Evolutionary conservation across 2,113 vertebrate species (phyloP), one percentile per base, ranked within the genome.

Genomic region (Mola mola): DNA sequence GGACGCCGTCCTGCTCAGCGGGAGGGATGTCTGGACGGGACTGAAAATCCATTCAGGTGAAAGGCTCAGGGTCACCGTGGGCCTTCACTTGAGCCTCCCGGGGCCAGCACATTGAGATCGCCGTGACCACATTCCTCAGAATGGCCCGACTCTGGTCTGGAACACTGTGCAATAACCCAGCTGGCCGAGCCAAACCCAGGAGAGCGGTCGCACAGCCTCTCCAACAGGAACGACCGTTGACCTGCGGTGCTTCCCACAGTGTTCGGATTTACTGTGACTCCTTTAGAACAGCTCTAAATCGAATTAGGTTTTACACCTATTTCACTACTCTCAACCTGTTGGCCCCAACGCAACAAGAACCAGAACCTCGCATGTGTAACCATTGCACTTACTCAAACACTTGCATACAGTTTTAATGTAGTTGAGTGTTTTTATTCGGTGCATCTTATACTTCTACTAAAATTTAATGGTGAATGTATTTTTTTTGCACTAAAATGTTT

Each of bases 251-350:
- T 60, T 38, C 55, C 73, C 59, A 36, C 48, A 26, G 55, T 53
- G 70, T 48, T 47, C 20, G 72, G 85, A 91, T 90, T 89, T 89
- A 31, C 76, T 28, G 69, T 33, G 72, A 79, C 78, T 81, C 59
- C 64, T 87, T 87, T 75, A 85, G 87, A 83, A 90, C 70, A 89
- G 84, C 85, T 75, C 69, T 68, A 86, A 81, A 88, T 86, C 83
- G 83, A 84, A 87, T 88, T 86, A 84, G 59, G 25, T 28, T 79
- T 44, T n/a, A 55, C 31, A 36, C 71, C 59, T 73, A 60, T n/a
- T 43, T 44, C 11, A 19, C 29, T 66, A 52, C 12, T 11, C 17
- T 62, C 55, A 53, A 40, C 24, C 25, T 48, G 57, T 53, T 40
- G 42, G 51, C 43, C 17, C 21, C 26, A 33, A 31, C 22, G 12